Conservation (phyloP, 2,797 vertebrate species). For the Callimico goeldii region DNA sequence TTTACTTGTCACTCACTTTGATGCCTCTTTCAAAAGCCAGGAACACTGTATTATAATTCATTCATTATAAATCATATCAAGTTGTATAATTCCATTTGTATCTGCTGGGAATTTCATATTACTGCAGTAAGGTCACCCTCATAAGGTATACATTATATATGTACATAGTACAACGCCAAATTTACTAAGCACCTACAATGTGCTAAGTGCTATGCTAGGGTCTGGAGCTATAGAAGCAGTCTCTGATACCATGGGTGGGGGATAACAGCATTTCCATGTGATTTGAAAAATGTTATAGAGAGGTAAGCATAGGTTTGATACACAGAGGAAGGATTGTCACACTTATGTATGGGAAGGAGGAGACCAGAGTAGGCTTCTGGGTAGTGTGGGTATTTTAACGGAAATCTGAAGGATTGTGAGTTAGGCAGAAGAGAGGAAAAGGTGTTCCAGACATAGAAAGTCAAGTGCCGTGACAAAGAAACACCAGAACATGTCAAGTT, state of each 20-base stretch:
- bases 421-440: background rate
- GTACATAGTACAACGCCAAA: background rate
- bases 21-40: constrained; percentile 1
- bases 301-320: background rate
- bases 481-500: background rate
- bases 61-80: background rate
- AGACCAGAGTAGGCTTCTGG: background rate
- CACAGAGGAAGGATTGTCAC: background rate
- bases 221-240: background rate
- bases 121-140: background rate
- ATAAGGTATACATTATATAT: background rate
- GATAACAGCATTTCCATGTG: background rate
- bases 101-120: background rate
- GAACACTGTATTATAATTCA: background rate
- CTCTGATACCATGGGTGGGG: background rate
- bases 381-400: background rate
- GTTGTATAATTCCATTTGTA: background rate
- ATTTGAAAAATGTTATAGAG: background rate
- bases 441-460: background rate
- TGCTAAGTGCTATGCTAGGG: background rate
- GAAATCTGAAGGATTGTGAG: constrained; percentile 31
- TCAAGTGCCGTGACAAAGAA: background rate
- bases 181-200: background rate
- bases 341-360: background rate
- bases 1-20: background rate